Evolutionary conservation across 2,113 vertebrate genomes (phyloP).

Genomic region (Chionis minor): DNA sequence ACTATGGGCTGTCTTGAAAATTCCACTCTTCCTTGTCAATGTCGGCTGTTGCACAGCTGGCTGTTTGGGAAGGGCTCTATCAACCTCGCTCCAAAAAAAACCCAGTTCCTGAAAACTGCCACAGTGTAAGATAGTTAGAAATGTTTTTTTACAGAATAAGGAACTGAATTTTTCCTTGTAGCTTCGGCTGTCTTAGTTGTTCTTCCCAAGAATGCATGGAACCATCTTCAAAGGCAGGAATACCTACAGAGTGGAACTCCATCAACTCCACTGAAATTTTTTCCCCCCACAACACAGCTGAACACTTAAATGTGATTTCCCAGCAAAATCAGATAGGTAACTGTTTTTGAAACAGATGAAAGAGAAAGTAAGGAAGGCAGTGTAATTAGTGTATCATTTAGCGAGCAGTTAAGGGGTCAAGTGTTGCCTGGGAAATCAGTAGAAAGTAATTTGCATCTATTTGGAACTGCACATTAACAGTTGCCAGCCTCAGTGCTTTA

Average conservation of each 20-base stretch:
- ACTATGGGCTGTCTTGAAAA: background rate
- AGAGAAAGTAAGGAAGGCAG: background rate
- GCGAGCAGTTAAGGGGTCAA: background rate
- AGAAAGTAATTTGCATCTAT: background rate
- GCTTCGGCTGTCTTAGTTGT: background rate
- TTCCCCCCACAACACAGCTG: background rate
- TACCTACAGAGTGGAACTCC: background rate
- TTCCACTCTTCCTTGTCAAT: background rate
- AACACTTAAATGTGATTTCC: background rate
- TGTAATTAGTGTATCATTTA: background rate
- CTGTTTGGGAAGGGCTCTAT: background rate
- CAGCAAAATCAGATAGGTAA: background rate
- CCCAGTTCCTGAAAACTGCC: background rate
- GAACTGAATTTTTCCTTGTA: background rate
- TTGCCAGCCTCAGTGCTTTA: background rate
- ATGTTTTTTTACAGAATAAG: background rate
- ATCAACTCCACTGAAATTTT: background rate
- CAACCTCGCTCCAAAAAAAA: background rate
- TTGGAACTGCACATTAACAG: background rate
- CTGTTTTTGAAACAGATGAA: background rate
- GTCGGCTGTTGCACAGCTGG: background rate
- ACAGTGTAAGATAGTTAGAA: background rate
- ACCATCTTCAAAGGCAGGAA: background rate
- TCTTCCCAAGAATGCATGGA: background rate
- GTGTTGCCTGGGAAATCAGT: background rate